A percentile compares a stretch with the other conserved stretches of the same genome.
phyloP scores from a whole-genome alignment of 2,888 invertebrate genomes.

The Ochropleura leucogaster region DNA sequence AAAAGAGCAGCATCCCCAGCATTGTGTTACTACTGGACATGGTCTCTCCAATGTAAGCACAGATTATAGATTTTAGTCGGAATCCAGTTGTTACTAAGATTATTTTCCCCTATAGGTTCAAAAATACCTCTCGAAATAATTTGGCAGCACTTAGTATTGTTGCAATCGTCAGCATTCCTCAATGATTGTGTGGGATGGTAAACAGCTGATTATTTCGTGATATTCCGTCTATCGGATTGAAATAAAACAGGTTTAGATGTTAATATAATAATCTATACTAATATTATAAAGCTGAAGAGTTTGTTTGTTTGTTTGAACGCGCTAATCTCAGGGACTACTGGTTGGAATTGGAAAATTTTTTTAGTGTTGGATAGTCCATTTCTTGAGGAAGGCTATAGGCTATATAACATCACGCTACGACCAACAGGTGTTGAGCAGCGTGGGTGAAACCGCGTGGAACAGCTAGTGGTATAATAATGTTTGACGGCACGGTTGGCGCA shows the following conservation, averaged over 20 bases:
- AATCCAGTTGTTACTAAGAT: background rate
- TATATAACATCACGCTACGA: no score
- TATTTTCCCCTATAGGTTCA: conserved; percentile 9
- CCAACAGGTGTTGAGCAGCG: no score
- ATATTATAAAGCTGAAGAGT: no score
- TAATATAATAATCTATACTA: conserved; percentile 15
- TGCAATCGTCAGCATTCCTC: conserved; percentile 25
- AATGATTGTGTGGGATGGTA: conserved; percentile 9
- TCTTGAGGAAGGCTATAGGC: no score
- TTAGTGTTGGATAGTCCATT: no score
- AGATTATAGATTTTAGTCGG: background rate
- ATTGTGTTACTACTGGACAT: background rate
- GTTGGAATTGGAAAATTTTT: no score
- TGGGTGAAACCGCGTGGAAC: no score
- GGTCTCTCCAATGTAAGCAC: background rate
- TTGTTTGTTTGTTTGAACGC: no score
- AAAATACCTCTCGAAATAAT: conserved; percentile 43
- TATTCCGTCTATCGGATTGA: conserved; percentile 15
- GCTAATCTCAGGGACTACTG: no score
- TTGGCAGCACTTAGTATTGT: conserved; percentile 40
- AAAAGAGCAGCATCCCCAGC: background rate
- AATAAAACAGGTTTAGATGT: conserved; percentile 5
- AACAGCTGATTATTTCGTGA: conserved; percentile 15
- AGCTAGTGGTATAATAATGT: no score
- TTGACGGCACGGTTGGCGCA: no score